phyloP scores from a whole-genome alignment of 2,888 invertebrate genomes.

The Cryptus viduatorius region DNA sequence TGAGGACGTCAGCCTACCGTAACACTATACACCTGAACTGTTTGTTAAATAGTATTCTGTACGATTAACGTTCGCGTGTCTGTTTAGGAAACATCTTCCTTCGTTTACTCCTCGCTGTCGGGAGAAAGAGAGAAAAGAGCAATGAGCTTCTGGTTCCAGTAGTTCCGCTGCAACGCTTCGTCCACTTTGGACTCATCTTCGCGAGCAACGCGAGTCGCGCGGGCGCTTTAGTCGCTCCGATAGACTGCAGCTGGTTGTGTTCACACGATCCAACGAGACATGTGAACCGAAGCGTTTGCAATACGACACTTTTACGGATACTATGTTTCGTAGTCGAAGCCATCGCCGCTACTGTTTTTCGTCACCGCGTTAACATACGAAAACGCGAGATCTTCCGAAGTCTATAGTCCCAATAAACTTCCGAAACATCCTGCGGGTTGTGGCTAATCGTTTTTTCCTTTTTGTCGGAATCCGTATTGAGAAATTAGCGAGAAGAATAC shows the following conservation, averaged over 20 bases:
- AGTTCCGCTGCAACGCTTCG: constrained; percentile 41
- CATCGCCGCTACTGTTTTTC: constrained; percentile 37
- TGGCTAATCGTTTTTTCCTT: not conserved
- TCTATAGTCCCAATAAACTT: no score
- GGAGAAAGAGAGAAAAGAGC: constrained; percentile 19
- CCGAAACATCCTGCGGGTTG: not conserved
- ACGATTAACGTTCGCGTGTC: constrained; percentile 59
- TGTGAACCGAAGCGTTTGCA: constrained; percentile 47
- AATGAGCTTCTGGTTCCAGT: constrained; percentile 28
- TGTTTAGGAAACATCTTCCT: constrained; percentile 64
- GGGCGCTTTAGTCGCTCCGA: not conserved
- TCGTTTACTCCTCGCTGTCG: constrained; percentile 37
- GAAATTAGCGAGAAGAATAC: not conserved
- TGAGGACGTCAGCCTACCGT: constrained; percentile 53
- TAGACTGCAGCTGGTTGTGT: constrained; percentile 65
- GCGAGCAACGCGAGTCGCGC: constrained; percentile 42
- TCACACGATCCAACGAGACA: constrained; percentile 67
- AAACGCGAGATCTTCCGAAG: not conserved
- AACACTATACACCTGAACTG: constrained; percentile 59
- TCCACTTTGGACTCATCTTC: constrained; percentile 32
- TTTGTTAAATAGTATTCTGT: constrained; percentile 66
- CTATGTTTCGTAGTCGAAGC: constrained; percentile 51
- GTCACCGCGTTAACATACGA: constrained; percentile 11
- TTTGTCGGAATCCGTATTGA: not conserved
- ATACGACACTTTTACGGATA: constrained; percentile 61